These are phyloP conservation scores for Hemichromis elongatus DNA, from an alignment of 2,113 vertebrate species.

Conservation along the genomic window DNA sequence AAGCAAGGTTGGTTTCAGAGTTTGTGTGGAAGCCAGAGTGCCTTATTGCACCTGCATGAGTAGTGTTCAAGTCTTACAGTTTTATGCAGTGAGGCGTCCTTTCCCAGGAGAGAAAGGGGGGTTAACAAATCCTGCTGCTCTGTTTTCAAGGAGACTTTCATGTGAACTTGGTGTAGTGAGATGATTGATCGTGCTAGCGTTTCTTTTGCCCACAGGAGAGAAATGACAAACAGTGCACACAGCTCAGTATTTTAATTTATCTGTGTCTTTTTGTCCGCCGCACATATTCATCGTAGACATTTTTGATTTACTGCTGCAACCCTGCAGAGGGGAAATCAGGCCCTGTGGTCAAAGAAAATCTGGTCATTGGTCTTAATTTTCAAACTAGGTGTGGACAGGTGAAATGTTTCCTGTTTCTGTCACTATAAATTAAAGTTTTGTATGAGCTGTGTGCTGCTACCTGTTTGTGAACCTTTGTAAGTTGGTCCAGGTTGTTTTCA, in stretches of 20 bases:
- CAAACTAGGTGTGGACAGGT: background rate
- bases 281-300: background rate
- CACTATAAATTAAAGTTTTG: background rate
- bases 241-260: constrained; percentile 27
- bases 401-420: background rate
- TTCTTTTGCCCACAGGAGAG: background rate
- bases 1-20: background rate
- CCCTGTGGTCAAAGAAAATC: background rate
- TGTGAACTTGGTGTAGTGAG: background rate
- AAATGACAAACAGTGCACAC: background rate
- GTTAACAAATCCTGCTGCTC: constrained; percentile 1
- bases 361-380: background rate
- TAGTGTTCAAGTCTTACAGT: background rate
- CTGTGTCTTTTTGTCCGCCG: background rate
- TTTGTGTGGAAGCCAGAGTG: background rate
- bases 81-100: background rate
- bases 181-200: constrained; percentile 37
- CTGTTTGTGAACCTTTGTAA: constrained; percentile 96
- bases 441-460: constrained; percentile 56
- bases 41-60: background rate
- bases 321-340: background rate
- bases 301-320: background rate
- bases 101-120: background rate
- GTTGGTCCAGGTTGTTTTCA: constrained; percentile 94
- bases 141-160: constrained; percentile 38